phyloP scores from a whole-genome alignment of 2,797 vertebrate genomes.

The Microtus obscurus region DNA sequence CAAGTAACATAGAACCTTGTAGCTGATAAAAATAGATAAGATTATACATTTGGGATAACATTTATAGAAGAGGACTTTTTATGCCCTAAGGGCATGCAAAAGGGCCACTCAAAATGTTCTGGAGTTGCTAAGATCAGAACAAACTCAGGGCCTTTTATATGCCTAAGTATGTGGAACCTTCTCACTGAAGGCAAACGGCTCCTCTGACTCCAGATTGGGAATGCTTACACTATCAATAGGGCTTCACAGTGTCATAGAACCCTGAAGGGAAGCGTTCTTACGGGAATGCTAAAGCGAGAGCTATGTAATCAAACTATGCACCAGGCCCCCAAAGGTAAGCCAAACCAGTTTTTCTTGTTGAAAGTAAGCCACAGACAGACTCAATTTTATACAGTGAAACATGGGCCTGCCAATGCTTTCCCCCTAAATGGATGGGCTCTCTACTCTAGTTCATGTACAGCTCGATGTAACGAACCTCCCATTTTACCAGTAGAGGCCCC shows the following conservation, averaged over 20 bases:
- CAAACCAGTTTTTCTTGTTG: neutral
- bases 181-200: neutral
- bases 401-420: neutral
- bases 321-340: neutral
- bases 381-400: neutral
- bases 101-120: neutral
- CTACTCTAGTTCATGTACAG: neutral
- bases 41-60: neutral
- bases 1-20: neutral
- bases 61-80: neutral
- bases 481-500: neutral
- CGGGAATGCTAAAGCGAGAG: too few relatives aligned
- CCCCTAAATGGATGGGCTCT: neutral
- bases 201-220: neutral
- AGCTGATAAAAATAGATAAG: neutral
- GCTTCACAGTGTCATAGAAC: neutral
- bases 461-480: neutral
- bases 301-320: neutral
- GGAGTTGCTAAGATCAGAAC: neutral
- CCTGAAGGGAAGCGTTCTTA: neutral
- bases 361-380: too few relatives aligned
- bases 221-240: neutral
- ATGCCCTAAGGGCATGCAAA: neutral
- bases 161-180: neutral
- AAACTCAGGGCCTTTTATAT: neutral